Base-by-base conservation (phyloP, 2,113 vertebrate genomes). In the Ciconia maguari region DNA sequence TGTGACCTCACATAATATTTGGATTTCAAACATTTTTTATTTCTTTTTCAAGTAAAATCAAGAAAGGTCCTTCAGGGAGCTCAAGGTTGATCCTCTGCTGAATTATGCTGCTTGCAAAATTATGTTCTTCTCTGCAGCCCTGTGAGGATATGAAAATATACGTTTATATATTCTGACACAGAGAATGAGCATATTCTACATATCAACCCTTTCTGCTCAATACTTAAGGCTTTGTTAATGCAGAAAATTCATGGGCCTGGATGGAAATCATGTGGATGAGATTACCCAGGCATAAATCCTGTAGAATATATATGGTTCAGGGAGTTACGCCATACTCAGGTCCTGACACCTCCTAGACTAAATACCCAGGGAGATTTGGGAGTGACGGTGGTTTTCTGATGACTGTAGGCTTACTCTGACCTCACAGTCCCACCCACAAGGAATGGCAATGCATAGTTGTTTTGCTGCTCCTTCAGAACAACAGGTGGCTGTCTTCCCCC, bases 391-490 rank as follows among this genome's bases (percentile, higher is more conserved):
- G 10, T 25, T 85, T 65, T 85, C 46, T 14, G 61, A 9, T 68
- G 29, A 14, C 57, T 69, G 62, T 69, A 62, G 68, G 29, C 70
- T 60, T 3, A 1, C 20, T 88, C 54, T 36, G 61, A 36, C 44
- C 36, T 52, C 60, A 10, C 82, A 54, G 69, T 72, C 49, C 36
- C 46, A 57, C 41, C 34, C 65, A 18, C 17, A 17, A 52, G 52
- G 70, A 65, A 21, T 1, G 1, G 78, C 3, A 79, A 81, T 16
- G 26, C 26, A 3, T 16, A 5, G 46, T 17, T 0, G 0, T 51
- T 83, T 66, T 70, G 62, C 46, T 94, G 46, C 46, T 82, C 62
- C 48, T 69, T 16, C 58, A 34, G 52, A 83, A 38, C 51, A 80
- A 49, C 68, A 49, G 52, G 61, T 46, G 72, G 36, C 61, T 77